Base-by-base conservation (phyloP, 2,113 vertebrate genomes). In the Cyanoliseus patagonus region DNA sequence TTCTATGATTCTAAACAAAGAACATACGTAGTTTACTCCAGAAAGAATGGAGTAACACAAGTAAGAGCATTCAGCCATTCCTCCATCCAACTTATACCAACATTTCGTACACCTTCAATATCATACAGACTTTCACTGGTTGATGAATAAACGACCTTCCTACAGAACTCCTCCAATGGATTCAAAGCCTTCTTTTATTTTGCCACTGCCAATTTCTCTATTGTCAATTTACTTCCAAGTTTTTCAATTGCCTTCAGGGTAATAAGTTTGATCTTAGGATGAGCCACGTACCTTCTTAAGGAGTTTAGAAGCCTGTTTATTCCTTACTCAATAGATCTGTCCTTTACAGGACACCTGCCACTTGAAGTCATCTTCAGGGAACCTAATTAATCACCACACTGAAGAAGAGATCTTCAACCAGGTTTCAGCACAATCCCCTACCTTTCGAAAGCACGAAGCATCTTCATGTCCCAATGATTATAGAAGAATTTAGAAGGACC, bases 211-310 rank as follows among this genome's bases (percentile, higher is more conserved):
- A 6, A 31, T 74, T 53, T 64, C 64, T 81, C 64, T 14, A 2
- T 74, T 87, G 73, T 76, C 79, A 62, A 69, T 91, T 78, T 90
- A 72, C 73, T 93, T 94, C 74, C 47, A n/a, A 46, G 82, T 87
- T 90, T 77, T 90, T 10, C 82, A 28, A 46, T 63, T 62, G 66
- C 86, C 55, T 81, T 59, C 47, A 47, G 81, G 66, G 44, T 68
- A 67, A 87, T 78, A 46, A 61, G 86, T 78, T 42, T 67, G 55
- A 78, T 82, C 76, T 75, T 11, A 18, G 1, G n/a, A 74, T 86
- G 66, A 82, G 61, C 83, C 67, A 14, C 1, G 16, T 7, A 10
- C 33, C n/a, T 59, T 70, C 77, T 64, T 62, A 11, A 83, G 44
- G 76, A 63, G 35, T 82, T 86, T 78, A 31, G 37, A 77, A 51